Percentiles rank a stretch among this genome's conserved stretches.
Evolutionary conservation across 2,797 vertebrate species (phyloP).

Genomic region (Argya squamiceps): DNA sequence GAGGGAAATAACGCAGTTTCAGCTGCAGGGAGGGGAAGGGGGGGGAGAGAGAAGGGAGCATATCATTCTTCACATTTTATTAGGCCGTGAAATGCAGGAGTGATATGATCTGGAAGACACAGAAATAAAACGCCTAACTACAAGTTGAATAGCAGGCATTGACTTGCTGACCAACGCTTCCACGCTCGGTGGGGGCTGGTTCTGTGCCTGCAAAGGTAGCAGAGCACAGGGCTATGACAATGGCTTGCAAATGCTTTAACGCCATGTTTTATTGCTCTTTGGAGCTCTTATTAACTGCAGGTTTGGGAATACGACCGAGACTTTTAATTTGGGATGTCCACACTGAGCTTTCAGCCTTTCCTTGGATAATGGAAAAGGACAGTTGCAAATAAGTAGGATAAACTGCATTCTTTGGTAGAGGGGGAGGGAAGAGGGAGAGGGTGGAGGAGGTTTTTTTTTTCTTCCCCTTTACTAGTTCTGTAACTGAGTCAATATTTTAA

Average conservation of each 20-base stretch:
- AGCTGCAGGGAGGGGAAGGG: not conserved
- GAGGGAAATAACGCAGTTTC: conserved; percentile 66
- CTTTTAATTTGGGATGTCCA: conserved; percentile 52
- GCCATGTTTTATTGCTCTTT: conserved; percentile 68
- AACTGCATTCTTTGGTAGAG: conserved; percentile 69
- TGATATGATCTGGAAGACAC: conserved; percentile 59
- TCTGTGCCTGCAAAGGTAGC: conserved; percentile 66
- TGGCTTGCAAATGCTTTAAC: conserved; percentile 70
- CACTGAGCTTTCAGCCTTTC: conserved; percentile 28
- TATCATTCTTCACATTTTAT: conserved; percentile 65
- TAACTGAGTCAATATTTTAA: conserved; percentile 73
- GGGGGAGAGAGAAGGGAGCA: not conserved
- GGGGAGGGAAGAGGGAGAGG: conserved; percentile 62
- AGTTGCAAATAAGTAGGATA: conserved; percentile 67
- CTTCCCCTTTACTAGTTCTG: conserved; percentile 46
- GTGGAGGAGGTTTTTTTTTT: conserved; percentile 55
- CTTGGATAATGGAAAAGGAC: conserved; percentile 45
- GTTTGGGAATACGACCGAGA: conserved; percentile 40
- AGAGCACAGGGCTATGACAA: conserved; percentile 65
- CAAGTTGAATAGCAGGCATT: conserved; percentile 72
- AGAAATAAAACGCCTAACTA: conserved; percentile 67
- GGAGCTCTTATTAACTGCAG: conserved; percentile 45
- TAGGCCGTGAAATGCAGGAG: conserved; percentile 59
- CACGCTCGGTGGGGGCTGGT: conserved; percentile 56
- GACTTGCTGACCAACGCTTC: conserved; percentile 73